These are phyloP conservation scores for Trinorchestia longiramus DNA, from an alignment of 1,140 invertebrate genomes.

Conservation along the genomic window DNA sequence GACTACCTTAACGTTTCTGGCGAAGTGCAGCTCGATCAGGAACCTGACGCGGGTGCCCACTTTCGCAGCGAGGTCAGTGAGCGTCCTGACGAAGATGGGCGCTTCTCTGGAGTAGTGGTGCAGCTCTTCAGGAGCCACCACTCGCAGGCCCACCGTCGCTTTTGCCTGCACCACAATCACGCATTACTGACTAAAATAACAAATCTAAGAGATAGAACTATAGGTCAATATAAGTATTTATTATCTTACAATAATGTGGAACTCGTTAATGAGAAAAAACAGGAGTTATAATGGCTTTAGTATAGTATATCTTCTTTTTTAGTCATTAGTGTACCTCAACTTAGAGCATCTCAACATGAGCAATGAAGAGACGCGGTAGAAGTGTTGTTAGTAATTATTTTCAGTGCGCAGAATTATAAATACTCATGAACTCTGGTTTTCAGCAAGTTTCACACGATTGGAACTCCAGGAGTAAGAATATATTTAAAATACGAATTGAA, in stretches of 20 bases:
- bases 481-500: no score
- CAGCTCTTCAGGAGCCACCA: constrained; percentile 45
- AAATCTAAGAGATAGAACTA: not conserved
- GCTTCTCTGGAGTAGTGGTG: constrained; percentile 71
- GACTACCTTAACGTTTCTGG: constrained; percentile 80
- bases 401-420: no score
- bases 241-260: not conserved
- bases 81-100: constrained; percentile 81
- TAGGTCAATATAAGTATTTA: not conserved
- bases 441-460: no score
- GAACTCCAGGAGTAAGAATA: no score
- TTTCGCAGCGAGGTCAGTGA: constrained; percentile 85
- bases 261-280: not conserved
- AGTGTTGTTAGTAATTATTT: no score
- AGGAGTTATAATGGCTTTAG: not conserved
- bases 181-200: not conserved
- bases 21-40: constrained; percentile 84
- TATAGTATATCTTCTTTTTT: not conserved
- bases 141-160: constrained; percentile 60
- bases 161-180: constrained; percentile 54
- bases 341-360: not conserved
- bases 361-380: no score
- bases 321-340: not conserved
- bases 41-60: constrained; percentile 86
- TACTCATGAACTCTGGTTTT: no score